These are phyloP conservation scores for Gallinago paraguaiae DNA, from an alignment of 2,113 vertebrate genomes.

Conservation along the genomic window DNA sequence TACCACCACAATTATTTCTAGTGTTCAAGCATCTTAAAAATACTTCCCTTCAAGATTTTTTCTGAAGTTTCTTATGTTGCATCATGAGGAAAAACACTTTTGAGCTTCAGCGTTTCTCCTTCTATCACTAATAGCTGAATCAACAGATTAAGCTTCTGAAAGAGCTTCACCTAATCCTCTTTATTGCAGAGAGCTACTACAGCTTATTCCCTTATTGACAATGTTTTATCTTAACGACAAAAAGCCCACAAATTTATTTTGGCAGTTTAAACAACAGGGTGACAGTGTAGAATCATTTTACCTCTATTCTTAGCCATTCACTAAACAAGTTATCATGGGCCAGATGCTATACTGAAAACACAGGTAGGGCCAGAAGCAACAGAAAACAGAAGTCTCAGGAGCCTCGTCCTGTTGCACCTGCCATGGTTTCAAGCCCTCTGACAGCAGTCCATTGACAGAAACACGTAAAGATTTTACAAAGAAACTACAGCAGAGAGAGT, in stretches of 20 bases:
- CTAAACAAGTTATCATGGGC: background rate
- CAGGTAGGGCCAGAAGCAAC: background rate
- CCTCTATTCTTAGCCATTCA: background rate
- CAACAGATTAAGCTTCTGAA: background rate
- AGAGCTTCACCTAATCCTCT: background rate
- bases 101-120: background rate
- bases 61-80: background rate
- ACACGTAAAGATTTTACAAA: background rate
- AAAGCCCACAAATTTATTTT: background rate
- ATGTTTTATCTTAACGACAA: background rate
- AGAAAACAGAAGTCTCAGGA: background rate
- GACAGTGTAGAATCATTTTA: background rate
- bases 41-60: background rate
- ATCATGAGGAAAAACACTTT: background rate
- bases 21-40: background rate
- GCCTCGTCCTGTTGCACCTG: background rate
- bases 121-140: background rate
- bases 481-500: background rate
- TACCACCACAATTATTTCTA: background rate
- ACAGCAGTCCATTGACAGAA: background rate
- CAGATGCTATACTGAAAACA: background rate
- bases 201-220: background rate
- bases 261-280: background rate
- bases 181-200: background rate
- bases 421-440: background rate